Evolutionary conservation across 2,888 invertebrate species (phyloP).

Genomic region (Euzophera pinguis): DNA sequence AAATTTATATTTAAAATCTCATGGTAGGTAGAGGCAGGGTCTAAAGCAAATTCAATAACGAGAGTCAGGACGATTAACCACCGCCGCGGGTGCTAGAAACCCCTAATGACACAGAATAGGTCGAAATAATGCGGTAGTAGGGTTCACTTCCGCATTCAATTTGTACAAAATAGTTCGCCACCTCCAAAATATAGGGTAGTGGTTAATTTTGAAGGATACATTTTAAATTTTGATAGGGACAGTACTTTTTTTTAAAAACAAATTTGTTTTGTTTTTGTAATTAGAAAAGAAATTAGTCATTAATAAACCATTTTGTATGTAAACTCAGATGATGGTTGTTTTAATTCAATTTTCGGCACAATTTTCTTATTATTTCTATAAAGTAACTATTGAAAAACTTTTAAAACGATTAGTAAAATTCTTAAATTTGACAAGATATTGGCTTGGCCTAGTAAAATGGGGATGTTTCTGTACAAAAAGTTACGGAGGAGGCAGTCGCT

Average conservation of each 20-base stretch:
- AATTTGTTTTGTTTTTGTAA: not conserved
- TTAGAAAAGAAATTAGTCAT: not conserved
- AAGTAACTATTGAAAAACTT: too few species aligned
- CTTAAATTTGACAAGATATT: too few species aligned
- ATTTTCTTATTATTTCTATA: too few species aligned
- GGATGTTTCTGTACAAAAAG: too few species aligned
- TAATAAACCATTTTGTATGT: too few species aligned
- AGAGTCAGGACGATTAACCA: conserved; percentile 27
- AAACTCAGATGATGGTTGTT: too few species aligned
- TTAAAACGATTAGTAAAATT: too few species aligned
- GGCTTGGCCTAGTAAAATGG: too few species aligned
- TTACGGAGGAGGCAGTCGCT: too few species aligned
- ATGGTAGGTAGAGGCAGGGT: too few species aligned
- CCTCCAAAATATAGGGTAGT: conserved; percentile 47
- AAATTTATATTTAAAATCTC: too few species aligned
- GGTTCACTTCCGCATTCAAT: conserved; percentile 54
- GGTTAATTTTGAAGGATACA: conserved; percentile 19
- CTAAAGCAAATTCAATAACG: conserved; percentile 23
- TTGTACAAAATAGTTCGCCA: conserved; percentile 47
- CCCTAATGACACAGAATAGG: conserved; percentile 42
- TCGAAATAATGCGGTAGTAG: conserved; percentile 36
- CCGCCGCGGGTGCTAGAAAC: conserved; percentile 43
- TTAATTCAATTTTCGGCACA: too few species aligned
- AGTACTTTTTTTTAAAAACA: not conserved
- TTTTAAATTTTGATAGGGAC: not conserved